Evolutionary conservation across 1,140 invertebrate genomes (phyloP).

Genomic region (Berghia stephanieae): DNA sequence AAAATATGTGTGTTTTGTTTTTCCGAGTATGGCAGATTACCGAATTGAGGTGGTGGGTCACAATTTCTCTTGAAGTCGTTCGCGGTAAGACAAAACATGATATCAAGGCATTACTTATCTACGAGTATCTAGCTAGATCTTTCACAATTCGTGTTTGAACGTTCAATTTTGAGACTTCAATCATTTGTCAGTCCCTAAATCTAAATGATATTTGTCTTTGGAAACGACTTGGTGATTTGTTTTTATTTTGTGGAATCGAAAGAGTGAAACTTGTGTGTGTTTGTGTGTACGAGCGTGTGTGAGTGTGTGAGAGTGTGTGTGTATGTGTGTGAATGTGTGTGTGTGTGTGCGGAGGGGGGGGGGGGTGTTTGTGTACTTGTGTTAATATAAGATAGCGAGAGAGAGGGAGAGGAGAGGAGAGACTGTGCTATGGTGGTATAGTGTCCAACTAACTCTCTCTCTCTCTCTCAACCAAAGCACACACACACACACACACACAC

Average conservation of each 20-base stretch:
- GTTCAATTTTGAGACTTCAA: too few relatives aligned
- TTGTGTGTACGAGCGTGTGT: not conserved
- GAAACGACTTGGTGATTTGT: not conserved
- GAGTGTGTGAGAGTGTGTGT: not conserved
- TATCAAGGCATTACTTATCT: not conserved
- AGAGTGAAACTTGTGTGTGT: not conserved
- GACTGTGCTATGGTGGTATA: not conserved
- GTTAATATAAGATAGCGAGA: not conserved
- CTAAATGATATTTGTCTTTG: not conserved
- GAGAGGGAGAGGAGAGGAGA: not conserved
- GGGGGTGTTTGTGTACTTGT: too few relatives aligned
- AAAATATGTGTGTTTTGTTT: too few relatives aligned
- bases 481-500: too few relatives aligned
- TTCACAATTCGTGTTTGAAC: too few relatives aligned
- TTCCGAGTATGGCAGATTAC: too few relatives aligned
- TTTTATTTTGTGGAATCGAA: not conserved
- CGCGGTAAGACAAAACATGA: not conserved
- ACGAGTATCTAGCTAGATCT: too few relatives aligned
- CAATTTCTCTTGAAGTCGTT: too few relatives aligned
- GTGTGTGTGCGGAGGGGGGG: not conserved
- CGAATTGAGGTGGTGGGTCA: too few relatives aligned
- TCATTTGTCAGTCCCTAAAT: not conserved
- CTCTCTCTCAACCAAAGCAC: too few relatives aligned
- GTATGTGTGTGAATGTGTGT: conserved; percentile 8
- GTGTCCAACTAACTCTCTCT: not conserved